A percentile compares a stretch with the other conserved stretches of the same genome.
phyloP scores from a whole-genome alignment of 2,113 vertebrate species.

The Nibea albiflora region DNA sequence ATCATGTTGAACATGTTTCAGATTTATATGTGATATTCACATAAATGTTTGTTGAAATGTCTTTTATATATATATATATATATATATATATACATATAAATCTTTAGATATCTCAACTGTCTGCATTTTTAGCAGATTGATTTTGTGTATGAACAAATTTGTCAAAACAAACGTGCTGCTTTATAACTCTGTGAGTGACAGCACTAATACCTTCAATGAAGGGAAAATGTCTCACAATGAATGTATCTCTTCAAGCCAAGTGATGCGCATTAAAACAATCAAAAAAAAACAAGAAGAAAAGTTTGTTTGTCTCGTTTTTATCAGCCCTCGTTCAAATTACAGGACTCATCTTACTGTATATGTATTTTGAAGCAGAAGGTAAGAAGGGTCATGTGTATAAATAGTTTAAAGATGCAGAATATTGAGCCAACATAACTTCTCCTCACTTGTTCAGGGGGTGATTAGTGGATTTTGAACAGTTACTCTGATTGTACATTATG shows the following conservation, averaged over 20 bases:
- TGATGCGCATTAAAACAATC: constrained; percentile 82
- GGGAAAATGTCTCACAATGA: constrained; percentile 61
- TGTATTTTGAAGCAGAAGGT: background rate
- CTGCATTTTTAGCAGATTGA: constrained; percentile 61
- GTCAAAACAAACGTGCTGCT: constrained; percentile 57
- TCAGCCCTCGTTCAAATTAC: background rate
- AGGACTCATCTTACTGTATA: too few species aligned
- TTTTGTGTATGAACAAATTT: constrained; percentile 6
- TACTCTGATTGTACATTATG: background rate
- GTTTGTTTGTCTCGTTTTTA: background rate
- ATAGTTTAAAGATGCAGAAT: background rate
- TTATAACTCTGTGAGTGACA: constrained; percentile 68
- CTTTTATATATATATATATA: background rate
- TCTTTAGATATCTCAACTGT: constrained; percentile 14
- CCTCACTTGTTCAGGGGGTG: background rate
- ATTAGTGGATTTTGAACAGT: background rate
- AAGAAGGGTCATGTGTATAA: background rate
- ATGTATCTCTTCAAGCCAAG: constrained; percentile 81
- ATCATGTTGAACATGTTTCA: constrained; percentile 61
- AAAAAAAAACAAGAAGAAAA: constrained; percentile 61
- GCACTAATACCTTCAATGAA: constrained; percentile 69
- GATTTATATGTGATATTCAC: constrained; percentile 47
- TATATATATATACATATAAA: too few species aligned
- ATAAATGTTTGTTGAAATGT: constrained; percentile 16
- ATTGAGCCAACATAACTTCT: background rate